Evolutionary conservation across 2,113 vertebrate genomes (phyloP).

Genomic region (Centropus unirufus): DNA sequence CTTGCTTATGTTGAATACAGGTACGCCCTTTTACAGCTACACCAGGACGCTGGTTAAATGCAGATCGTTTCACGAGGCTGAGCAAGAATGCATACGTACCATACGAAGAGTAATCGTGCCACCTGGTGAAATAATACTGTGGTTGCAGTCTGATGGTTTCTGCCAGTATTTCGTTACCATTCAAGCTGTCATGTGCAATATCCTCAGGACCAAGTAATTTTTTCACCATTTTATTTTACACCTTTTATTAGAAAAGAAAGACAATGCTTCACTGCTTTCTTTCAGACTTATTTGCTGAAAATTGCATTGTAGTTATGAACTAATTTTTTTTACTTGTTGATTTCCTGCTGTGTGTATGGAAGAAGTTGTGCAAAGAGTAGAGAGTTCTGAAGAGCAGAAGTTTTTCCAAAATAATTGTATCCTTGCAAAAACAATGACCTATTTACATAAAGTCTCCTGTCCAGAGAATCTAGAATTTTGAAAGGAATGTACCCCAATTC

Average conservation of each 20-base stretch:
- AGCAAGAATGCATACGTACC: background rate
- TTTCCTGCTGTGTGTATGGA: background rate
- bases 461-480: background rate
- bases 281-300: background rate
- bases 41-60: background rate
- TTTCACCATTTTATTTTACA: background rate
- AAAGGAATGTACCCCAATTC: background rate
- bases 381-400: background rate
- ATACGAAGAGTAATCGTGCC: constrained; percentile 51
- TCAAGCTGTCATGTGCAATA: background rate
- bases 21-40: background rate
- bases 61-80: background rate
- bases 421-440: background rate
- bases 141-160: constrained; percentile 38
- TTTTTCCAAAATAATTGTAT: background rate
- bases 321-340: background rate
- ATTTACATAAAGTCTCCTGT: background rate
- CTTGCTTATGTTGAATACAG: background rate
- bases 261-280: background rate
- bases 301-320: background rate
- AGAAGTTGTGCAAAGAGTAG: background rate
- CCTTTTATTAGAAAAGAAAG: background rate
- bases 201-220: background rate
- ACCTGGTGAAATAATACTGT: constrained; percentile 68
- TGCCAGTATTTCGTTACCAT: background rate